These are phyloP conservation scores for Cyphomyrmex costatus DNA, from an alignment of 1,140 invertebrate species.

Conservation along the genomic window DNA sequence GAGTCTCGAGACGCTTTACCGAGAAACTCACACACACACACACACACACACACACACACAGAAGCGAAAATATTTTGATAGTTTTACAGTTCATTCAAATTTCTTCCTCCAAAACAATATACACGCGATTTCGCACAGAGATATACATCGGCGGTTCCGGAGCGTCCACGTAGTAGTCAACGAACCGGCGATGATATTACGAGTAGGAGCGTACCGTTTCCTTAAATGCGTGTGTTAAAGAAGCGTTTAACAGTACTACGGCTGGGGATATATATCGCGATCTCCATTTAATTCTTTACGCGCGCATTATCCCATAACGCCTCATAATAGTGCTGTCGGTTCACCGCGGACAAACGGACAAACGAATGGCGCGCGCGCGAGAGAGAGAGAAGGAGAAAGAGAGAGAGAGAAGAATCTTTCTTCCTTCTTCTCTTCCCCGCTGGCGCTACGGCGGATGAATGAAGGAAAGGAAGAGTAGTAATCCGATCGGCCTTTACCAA, in stretches of 20 bases:
- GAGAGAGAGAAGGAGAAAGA: conserved; percentile 2
- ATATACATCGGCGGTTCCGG: neutral
- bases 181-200: conserved; percentile 17
- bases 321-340: conserved; percentile 42
- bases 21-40: no score
- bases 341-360: conserved; percentile 28
- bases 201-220: conserved; percentile 13
- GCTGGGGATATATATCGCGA: conserved; percentile 36
- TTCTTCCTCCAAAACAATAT: neutral
- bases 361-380: neutral
- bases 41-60: no score
- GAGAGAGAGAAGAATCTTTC: neutral
- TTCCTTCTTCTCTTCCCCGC: neutral
- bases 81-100: neutral
- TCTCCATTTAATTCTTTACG: conserved; percentile 50
- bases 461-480: conserved; percentile 65
- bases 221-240: conserved; percentile 34
- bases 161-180: neutral
- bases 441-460: conserved; percentile 48
- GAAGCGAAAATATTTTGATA: neutral
- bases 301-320: conserved; percentile 46
- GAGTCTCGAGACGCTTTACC: neutral
- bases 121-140: neutral
- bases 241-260: conserved; percentile 45
- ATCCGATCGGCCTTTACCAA: conserved; percentile 57